phyloP scores from a whole-genome alignment of 2,113 vertebrate genomes.

The Dromas ardeola region DNA sequence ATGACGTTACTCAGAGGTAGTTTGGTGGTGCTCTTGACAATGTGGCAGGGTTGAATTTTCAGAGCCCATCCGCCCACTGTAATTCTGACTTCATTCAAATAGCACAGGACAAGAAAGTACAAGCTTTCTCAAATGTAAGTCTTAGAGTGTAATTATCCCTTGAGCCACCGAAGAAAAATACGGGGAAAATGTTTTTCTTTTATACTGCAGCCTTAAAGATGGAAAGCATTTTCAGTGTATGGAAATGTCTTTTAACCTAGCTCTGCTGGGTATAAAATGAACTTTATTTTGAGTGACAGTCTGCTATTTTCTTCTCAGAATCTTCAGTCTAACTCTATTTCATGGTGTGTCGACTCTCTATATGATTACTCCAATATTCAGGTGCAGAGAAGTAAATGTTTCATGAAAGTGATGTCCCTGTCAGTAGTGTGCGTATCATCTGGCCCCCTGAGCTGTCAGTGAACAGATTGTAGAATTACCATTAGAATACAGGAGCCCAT shows the following conservation, averaged over 20 bases:
- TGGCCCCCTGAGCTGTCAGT: constrained; percentile 81
- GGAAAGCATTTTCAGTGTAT: constrained; percentile 39
- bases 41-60: not conserved
- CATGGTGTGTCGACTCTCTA: constrained; percentile 83
- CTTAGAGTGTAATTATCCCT: not conserved
- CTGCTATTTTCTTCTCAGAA: constrained; percentile 79
- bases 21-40: not conserved
- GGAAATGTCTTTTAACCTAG: constrained; percentile 52
- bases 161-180: not conserved
- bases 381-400: constrained; percentile 89
- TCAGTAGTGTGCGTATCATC: constrained; percentile 83
- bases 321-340: constrained; percentile 86
- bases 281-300: constrained; percentile 84
- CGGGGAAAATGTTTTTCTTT: not conserved
- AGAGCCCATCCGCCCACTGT: not conserved
- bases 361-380: constrained; percentile 86
- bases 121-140: not conserved
- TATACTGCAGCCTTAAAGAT: not conserved
- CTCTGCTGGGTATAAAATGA: constrained; percentile 71
- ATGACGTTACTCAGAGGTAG: not conserved
- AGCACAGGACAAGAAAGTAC: not conserved
- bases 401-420: constrained; percentile 92
- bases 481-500: constrained; percentile 80
- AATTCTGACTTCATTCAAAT: not conserved
- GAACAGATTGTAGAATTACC: constrained; percentile 90